These are phyloP conservation scores for Phalacrocorax aristotelis DNA, from an alignment of 2,113 vertebrate genomes.

Conservation along the genomic window DNA sequence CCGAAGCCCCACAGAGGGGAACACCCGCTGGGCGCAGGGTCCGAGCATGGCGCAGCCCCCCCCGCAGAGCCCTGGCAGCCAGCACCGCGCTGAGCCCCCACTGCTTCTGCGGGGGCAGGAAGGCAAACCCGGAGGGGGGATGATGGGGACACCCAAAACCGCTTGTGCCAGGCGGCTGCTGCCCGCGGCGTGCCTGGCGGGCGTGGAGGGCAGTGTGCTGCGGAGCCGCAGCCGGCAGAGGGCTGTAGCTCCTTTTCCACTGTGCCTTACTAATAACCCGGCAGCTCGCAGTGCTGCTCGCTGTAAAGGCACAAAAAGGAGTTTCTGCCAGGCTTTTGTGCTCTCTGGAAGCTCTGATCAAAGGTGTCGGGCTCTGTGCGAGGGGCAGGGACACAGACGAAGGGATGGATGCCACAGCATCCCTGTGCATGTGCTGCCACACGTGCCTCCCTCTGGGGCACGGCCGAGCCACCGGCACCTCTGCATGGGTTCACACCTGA, in stretches of 20 bases:
- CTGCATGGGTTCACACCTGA: accelerated
- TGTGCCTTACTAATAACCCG: background rate
- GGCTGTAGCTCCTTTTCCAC: constrained; percentile 34
- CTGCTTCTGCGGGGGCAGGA: background rate
- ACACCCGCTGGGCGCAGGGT: background rate
- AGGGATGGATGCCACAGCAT: background rate
- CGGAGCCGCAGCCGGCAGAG: background rate
- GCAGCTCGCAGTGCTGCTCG: background rate
- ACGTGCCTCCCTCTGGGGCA: background rate
- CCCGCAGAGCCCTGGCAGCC: background rate
- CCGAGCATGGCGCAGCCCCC: background rate
- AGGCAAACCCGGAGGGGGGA: background rate
- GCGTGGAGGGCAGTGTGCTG: background rate
- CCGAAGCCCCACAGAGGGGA: accelerated
- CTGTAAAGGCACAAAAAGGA: background rate
- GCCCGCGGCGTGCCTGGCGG: accelerated
- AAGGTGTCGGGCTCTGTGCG: accelerated
- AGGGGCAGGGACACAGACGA: background rate
- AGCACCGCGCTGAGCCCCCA: accelerated
- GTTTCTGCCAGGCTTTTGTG: background rate
- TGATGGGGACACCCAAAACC: accelerated
- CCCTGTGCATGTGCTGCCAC: accelerated
- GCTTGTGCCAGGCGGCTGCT: background rate
- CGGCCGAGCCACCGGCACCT: accelerated
- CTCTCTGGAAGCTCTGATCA: background rate